Base-by-base conservation (phyloP, 1,140 invertebrate species). In the Capitella teleta region DNA sequence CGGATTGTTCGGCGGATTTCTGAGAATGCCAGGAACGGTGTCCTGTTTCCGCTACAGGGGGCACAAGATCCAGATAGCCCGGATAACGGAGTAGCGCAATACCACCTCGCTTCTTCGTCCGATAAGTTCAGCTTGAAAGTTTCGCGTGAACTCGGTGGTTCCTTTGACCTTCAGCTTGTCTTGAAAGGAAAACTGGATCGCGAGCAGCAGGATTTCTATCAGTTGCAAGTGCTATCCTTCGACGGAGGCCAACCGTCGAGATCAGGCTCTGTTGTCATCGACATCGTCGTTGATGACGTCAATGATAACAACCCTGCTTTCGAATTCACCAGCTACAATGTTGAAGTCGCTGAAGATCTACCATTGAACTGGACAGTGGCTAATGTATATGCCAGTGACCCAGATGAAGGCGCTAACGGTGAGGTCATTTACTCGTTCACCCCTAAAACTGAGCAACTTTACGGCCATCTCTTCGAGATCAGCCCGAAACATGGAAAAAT, bases 311-410 rank as follows among this genome's bases (percentile, higher is more conserved):
- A 57, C 0, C 71, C 74, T 2, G 56, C 57, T 16, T 78, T 78
- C 58, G 57, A 54, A 6, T 58, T 69, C 23, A 44, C 53, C 4
- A 55, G 59, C 10, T 77, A 77, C 55, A 53, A 64, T 26, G 70
- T 69, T 28, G 83, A 78, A 24, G 85, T 94, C 2, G 80, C 81
- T 55, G 91, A 96, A 69, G 92, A 93, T 66, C 86, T 90, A 62
- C 81, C 85, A 0, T 76, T 82, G 5, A 88, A 87, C 14, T 87
- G 84, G 0, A 84, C 80, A 60, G 82, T 94, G 42, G 67, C 87
- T 53, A 84, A 82, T 50, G 79, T 94, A 48, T 79, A 74, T 26
- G 87, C 86, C n/a, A 49, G 55, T 28, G 66, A 70, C 48, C 24
- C 44, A n/a, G 67, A 70, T 66, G 38, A 34, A 0, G 64, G 63